phyloP scores from a whole-genome alignment of 2,113 vertebrate species.

The Cyprinodon brontotheroides region DNA sequence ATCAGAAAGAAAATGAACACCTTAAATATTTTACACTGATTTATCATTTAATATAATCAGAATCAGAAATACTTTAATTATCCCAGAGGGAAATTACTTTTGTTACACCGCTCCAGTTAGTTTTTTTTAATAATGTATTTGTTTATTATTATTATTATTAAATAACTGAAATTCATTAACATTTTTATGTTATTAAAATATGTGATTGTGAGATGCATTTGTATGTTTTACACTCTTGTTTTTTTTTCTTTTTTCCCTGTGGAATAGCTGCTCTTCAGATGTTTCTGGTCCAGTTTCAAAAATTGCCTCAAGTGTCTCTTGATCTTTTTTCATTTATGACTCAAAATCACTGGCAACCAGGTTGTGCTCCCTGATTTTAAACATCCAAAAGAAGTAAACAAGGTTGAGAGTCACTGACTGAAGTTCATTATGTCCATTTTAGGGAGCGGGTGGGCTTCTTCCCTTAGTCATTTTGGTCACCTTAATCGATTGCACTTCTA shows the following conservation, averaged over 20 bases:
- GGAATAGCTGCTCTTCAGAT: conserved; percentile 1
- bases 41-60: no score
- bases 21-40: no score
- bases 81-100: no score
- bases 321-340: not conserved
- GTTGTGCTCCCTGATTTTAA: not conserved
- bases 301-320: not conserved
- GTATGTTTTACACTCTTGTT: not conserved
- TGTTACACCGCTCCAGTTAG: no score
- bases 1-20: no score
- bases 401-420: not conserved
- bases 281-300: not conserved
- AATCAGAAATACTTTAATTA: no score
- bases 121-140: no score
- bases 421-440: not conserved
- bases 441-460: not conserved
- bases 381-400: not conserved
- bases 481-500: not conserved
- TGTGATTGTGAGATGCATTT: not conserved
- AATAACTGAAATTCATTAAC: not conserved
- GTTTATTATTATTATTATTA: not conserved
- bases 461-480: not conserved
- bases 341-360: not conserved
- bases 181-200: not conserved
- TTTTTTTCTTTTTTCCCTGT: not conserved